Evolutionary conservation across 2,113 vertebrate species (phyloP).

Genomic region (Protomyctophum bolini): DNA sequence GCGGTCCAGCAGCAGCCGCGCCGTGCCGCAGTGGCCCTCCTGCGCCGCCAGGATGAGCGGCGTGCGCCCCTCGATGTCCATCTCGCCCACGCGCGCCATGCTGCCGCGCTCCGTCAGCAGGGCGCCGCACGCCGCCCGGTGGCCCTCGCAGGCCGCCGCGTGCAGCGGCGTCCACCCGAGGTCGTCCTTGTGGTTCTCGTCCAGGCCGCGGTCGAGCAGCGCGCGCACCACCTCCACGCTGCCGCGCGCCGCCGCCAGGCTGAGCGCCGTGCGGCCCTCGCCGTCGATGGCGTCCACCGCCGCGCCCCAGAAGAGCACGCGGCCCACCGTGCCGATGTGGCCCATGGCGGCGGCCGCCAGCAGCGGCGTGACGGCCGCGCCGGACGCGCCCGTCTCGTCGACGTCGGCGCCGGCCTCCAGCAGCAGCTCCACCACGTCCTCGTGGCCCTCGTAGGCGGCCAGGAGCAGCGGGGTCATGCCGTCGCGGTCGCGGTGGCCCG

Average conservation of each 20-base stretch:
- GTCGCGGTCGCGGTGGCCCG: constrained; percentile 78
- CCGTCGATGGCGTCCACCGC: constrained; percentile 79
- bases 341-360: constrained; percentile 83
- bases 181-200: constrained; percentile 85
- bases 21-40: constrained; percentile 78
- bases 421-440: constrained; percentile 80
- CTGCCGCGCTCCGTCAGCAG: constrained; percentile 79
- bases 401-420: constrained; percentile 82
- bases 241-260: constrained; percentile 78
- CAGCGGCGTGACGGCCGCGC: constrained; percentile 72
- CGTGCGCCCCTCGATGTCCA: constrained; percentile 80
- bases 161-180: constrained; percentile 85
- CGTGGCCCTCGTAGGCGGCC: constrained; percentile 81
- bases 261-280: constrained; percentile 81
- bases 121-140: constrained; percentile 72
- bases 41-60: constrained; percentile 82
- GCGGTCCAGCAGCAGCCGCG: constrained; percentile 76
- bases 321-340: constrained; percentile 73
- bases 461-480: constrained; percentile 82
- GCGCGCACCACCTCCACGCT: constrained; percentile 75
- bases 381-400: constrained; percentile 63
- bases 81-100: constrained; percentile 78
- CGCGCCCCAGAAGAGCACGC: constrained; percentile 82
- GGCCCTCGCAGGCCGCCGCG: constrained; percentile 82
- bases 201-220: constrained; percentile 81